Base-by-base conservation (phyloP, 53 echinoderm and acorn worm species). In the Holothuria scabra region DNA sequence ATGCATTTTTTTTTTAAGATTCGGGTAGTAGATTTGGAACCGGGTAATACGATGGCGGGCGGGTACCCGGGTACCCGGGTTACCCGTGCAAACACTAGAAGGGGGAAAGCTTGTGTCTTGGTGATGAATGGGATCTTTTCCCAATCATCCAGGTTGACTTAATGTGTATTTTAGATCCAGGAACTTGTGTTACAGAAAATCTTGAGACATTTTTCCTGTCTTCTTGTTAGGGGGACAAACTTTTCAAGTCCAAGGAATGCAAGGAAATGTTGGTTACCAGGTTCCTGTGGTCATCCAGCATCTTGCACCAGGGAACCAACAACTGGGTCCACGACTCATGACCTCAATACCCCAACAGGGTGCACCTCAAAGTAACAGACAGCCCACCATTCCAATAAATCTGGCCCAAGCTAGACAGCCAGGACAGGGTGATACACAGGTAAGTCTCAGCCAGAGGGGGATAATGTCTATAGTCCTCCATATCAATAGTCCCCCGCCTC, bases 161-260 rank as follows among this genome's bases (percentile, higher is more conserved):
- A n/a, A n/a, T n/a, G n/a, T n/a, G n/a, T n/a, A n/a, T n/a, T n/a
- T n/a, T n/a, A n/a, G n/a, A n/a, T n/a, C n/a, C n/a, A n/a, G n/a
- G n/a, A n/a, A n/a, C n/a, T n/a, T n/a, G n/a, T n/a, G n/a, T n/a
- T n/a, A n/a, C n/a, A n/a, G n/a, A n/a, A n/a, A n/a, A n/a, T n/a
- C n/a, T n/a, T n/a, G n/a, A 52, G 18, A 33, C n/a, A 37, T 33
- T 5, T 71, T 34, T 35, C 3, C 19, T 65, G 12, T 76, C 60
- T 41, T 80, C 49, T 19, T 37, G 22, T 29, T 28, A 46, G 87
- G 59, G 23, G 83, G 87, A 1, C 86, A 87, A 65, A 82, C 90
- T 8, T 90, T 86, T 37, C 87, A 71, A 74, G 85, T 85, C 26
- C 85, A 85, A 38, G 85, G 85, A 32, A 33, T 48, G 20, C 52